Evolutionary conservation across 2,113 vertebrate genomes (phyloP).

Genomic region (Strigops habroptila): DNA sequence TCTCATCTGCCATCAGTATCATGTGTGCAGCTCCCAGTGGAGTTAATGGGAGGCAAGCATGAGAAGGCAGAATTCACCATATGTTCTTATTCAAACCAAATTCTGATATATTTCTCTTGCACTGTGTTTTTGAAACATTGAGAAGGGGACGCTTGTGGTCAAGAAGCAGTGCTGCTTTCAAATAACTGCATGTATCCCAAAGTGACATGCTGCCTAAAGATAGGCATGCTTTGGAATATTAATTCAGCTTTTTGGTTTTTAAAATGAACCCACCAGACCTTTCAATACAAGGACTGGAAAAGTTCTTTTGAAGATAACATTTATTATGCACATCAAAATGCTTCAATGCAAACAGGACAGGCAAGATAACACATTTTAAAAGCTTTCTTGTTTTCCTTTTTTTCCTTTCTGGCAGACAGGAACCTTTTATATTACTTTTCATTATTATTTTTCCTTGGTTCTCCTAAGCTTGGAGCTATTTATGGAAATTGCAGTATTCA

Average conservation of each 20-base stretch:
- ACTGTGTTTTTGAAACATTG: neutral
- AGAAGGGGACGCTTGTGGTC: neutral
- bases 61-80: constrained; percentile 13
- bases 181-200: constrained; percentile 43
- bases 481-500: constrained; percentile 61
- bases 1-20: constrained; percentile 14
- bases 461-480: constrained; percentile 57
- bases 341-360: constrained; percentile 71
- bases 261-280: constrained; percentile 35
- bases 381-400: constrained; percentile 9
- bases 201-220: constrained; percentile 65
- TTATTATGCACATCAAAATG: constrained; percentile 63
- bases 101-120: constrained; percentile 49
- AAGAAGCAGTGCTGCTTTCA: constrained; percentile 20
- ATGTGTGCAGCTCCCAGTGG: neutral
- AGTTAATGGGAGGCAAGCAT: neutral
- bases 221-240: constrained; percentile 66
- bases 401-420: constrained; percentile 52
- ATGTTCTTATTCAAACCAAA: constrained; percentile 61
- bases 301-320: constrained; percentile 49
- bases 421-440: constrained; percentile 42
- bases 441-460: constrained; percentile 33
- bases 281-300: constrained; percentile 44
- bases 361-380: constrained; percentile 64
- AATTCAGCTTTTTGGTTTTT: constrained; percentile 58